Conservation (phyloP, 2,113 vertebrate species). For the Mesoclemmys tuberculata region DNA sequence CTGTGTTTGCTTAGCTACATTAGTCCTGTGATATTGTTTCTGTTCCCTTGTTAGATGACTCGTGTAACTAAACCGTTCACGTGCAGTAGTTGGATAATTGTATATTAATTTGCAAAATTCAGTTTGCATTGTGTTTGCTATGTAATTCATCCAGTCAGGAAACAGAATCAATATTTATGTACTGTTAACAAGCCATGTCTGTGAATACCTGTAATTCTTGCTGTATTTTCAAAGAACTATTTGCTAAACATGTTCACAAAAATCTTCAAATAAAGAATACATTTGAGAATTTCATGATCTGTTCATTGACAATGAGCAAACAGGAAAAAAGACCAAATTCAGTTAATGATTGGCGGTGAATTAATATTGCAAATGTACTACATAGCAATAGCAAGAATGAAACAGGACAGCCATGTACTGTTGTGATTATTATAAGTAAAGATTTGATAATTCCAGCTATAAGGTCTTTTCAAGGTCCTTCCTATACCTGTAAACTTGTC, state of each 20-base stretch:
- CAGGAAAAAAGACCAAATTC: background rate
- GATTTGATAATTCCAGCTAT: background rate
- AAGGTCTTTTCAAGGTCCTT: background rate
- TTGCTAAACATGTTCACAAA: background rate
- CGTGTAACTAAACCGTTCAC: background rate
- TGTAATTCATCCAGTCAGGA: background rate
- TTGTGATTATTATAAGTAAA: background rate
- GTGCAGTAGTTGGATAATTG: background rate
- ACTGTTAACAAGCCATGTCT: background rate
- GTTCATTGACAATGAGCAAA: background rate
- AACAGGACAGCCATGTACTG: background rate
- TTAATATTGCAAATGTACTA: background rate
- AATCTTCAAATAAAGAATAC: background rate
- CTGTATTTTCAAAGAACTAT: background rate
- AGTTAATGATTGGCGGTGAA: background rate
- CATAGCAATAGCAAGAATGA: background rate
- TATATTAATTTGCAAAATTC: background rate
- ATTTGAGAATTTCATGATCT: background rate
- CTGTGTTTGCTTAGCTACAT: background rate
- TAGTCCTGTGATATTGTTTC: background rate
- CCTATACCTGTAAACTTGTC: background rate
- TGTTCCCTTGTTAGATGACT: background rate
- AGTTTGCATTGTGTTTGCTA: background rate
- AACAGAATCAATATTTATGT: background rate
- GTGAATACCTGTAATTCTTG: background rate